Evolutionary conservation across 1,140 invertebrate genomes (phyloP), one percentile per base, ranked within the genome.

Genomic region (Zaprionus kolodkinae): DNA sequence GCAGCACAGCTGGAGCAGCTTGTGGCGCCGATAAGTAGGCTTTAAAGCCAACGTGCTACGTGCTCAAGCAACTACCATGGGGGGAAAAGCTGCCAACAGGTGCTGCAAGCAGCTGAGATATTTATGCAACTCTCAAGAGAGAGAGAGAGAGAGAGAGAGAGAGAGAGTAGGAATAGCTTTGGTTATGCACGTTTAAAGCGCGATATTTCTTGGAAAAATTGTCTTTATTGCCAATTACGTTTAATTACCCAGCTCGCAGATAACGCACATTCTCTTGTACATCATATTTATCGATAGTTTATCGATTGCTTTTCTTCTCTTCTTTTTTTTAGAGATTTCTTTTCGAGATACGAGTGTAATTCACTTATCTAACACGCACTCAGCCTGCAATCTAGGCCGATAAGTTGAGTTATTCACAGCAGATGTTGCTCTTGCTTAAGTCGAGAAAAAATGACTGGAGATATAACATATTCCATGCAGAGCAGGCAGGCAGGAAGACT

Each of bases 321-420:
- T 21, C 21, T 21, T 21, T 55, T 21, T 55, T 55, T 7, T 3
- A 13, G 9, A 7, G 25, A 30, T 25, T 25, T 45, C 40, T 50
- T 12, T 30, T 30, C 27, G 13, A 54, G 36, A 70, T 35, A 68
- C 40, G 38, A 48, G 21, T 21, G 50, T 56, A 57, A 74, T 63
- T 63, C 59, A 74, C 59, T 74, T 74, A 74, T 63, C 72, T 40
- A 40, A 63, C 72, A 70, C 43, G 56, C 45, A 50, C 64, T 78
- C 59, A 54, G 69, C 60, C 60, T 40, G 36, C 59, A 43, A 81
- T 59, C 67, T 72, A 65, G 61, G 54, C 62, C 38, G 55, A 72
- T 85, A 64, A 72, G 36, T 76, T 79, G 21, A 76, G 66, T 81
- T 79, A 83, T 79, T 76, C 36, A 54, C 25, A 66, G 62, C 36